Base-by-base conservation (phyloP, 2,113 vertebrate genomes). In the Zapornia atra region DNA sequence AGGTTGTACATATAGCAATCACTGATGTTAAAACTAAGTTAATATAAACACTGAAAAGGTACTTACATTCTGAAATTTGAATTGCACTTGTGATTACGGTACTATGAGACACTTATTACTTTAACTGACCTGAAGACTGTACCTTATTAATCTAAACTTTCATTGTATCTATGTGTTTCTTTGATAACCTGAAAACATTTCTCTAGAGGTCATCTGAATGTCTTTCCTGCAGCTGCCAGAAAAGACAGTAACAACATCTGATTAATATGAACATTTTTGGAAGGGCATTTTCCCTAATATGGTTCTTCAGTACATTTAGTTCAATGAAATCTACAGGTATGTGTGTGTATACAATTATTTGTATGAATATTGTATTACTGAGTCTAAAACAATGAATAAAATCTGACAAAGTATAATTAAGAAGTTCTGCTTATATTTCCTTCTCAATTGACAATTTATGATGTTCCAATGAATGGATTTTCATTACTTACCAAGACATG, bases 401-500 rank as follows among this genome's bases (percentile, higher is more conserved):
- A 6, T 65, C 56, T 38, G 12, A 64, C 51, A 7, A 87, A 40
- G 11, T 22, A 28, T 56, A 71, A 76, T 42, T 65, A 85, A n/a
- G 28, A 56, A 95, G 31, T 18, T 14, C 17, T 29, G 22, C 4
- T 19, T 28, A 5, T 22, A 77, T 72, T 36, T 15, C 6, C 28
- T 26, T 70, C 42, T 24, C 9, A 33, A 15, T 1, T 48, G 63
- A 59, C 9, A 40, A 5, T 40, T 61, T 38, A 73, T 18, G 29
- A 76, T 28, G 8, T 11, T 51, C 51, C 10, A 80, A 48, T 68
- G 3, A 93, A 90, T 61, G 72, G 29, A 46, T 60, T 70, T 88
- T 69, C 34, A 69, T 46, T 38, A 21, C 97, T 98, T 83, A 99
- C 99, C 98, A 99, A 97, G 70, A 99, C 98, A 90, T 98, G 98